Evolutionary conservation across 1,140 invertebrate species (phyloP).

Genomic region (Lineus longissimus): DNA sequence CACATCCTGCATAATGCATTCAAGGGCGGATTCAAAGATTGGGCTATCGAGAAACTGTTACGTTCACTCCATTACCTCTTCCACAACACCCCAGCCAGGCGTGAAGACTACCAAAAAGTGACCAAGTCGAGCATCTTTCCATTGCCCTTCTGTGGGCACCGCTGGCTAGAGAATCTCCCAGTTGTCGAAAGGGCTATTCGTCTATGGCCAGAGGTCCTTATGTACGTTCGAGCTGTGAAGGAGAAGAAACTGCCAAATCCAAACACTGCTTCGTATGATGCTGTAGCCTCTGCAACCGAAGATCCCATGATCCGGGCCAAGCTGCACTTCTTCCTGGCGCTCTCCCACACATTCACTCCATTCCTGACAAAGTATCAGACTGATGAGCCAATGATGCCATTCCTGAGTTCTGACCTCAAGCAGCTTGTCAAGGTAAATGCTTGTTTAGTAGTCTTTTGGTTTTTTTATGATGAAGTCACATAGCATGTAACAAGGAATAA

Average conservation of each 20-base stretch:
- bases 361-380: not conserved
- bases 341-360: not conserved
- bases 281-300: not conserved
- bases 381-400: not conserved
- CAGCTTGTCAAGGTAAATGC: no score
- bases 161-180: slow-evolving; percentile 1
- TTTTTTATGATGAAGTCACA: no score
- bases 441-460: no score
- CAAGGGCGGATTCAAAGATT: slow-evolving; percentile 13
- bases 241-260: not conserved
- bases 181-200: not conserved
- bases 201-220: not conserved
- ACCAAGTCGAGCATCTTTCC: no score
- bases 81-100: not conserved
- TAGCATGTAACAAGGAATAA: no score
- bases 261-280: not conserved
- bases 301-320: not conserved
- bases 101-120: not conserved
- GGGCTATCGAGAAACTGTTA: slow-evolving; percentile 16
- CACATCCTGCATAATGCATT: slow-evolving; percentile 23
- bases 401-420: not conserved
- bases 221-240: not conserved
- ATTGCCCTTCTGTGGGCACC: not conserved
- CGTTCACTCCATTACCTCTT: slow-evolving; percentile 9
- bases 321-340: slow-evolving; percentile 2